Base-by-base conservation (phyloP, 2,797 vertebrate species). In the Sebastes melanostomus region DNA sequence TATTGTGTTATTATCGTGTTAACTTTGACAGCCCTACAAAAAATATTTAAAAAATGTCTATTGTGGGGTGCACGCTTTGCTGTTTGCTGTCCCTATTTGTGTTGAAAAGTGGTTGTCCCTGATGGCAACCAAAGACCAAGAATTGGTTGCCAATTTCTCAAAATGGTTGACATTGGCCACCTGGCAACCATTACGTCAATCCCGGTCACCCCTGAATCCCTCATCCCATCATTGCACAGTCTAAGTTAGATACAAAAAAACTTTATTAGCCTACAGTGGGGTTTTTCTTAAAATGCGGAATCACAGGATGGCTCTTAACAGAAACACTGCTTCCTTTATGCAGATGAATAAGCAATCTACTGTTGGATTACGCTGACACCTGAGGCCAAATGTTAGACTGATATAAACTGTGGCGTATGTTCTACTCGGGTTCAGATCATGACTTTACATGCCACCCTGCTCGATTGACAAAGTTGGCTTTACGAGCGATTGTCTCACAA, bases 301-400 rank as follows among this genome's bases (percentile, higher is more conserved):
- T 82, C 66, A 80, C 60, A 25, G 11, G 9, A 62, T 11, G 18
- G 22, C 32, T 72, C 24, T 50, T 32, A 34, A 50, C 20, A 32
- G 20, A 75, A 72, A 82, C 78, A 77, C 54, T 78, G 84, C 42
- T 56, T 62, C 58, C 60, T 86, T 88, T 80, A 81, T 87, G 46
- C 20, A 42, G 14, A 66, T 56, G 13, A 80, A 80, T 52, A 84
- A 62, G n/a, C 30, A 10, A 67, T 11, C 29, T 50, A 29, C 27
- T 72, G 72, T 67, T 73, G 52, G 38, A 58, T 42, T 5, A 11
- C 36, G 8, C 30, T 5, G 22, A 85, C 42, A 84, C 81, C 74
- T 42, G 67, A 77, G 80, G 77, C 80, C 11, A 75, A 74, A 29
- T 42, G 66, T 36, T 81, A 16, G 50, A 80, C 72, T 68, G 63